A percentile compares a stretch with the other conserved stretches of the same genome.
Evolutionary conservation across 2,888 invertebrate species (phyloP).

Genomic region (Tenthredo scrophulariae): DNA sequence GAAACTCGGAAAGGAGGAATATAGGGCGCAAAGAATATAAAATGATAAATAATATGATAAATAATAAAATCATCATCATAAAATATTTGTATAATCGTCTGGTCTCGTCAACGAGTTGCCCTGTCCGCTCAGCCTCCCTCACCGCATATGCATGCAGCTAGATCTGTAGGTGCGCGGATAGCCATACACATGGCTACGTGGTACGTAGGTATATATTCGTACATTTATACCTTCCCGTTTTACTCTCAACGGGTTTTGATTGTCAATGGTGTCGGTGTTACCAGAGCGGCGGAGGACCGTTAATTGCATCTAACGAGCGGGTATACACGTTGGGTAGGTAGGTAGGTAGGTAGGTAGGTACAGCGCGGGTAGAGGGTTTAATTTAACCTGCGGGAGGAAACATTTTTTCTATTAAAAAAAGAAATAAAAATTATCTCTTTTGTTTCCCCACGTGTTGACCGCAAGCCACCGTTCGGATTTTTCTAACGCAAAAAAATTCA

Average conservation of each 20-base stretch:
- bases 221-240: constrained; percentile 25
- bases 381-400: constrained; percentile 5
- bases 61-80: neutral
- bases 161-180: neutral
- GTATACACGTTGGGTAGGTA: constrained; percentile 11
- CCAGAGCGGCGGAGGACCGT: constrained; percentile 17
- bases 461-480: neutral
- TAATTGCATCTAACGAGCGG: constrained; percentile 45
- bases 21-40: neutral
- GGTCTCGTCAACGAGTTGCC: constrained; percentile 6
- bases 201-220: neutral
- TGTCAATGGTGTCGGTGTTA: constrained; percentile 45
- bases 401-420: neutral
- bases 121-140: neutral
- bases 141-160: neutral
- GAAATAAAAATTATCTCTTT: neutral
- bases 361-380: neutral
- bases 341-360: no score
- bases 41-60: neutral
- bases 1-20: neutral
- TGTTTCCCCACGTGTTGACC: neutral
- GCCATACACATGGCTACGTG: neutral
- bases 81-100: neutral
- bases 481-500: neutral
- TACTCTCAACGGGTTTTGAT: constrained; percentile 28